Base-by-base conservation (phyloP, 2,113 vertebrate species). In the Megaptera novaeangliae region DNA sequence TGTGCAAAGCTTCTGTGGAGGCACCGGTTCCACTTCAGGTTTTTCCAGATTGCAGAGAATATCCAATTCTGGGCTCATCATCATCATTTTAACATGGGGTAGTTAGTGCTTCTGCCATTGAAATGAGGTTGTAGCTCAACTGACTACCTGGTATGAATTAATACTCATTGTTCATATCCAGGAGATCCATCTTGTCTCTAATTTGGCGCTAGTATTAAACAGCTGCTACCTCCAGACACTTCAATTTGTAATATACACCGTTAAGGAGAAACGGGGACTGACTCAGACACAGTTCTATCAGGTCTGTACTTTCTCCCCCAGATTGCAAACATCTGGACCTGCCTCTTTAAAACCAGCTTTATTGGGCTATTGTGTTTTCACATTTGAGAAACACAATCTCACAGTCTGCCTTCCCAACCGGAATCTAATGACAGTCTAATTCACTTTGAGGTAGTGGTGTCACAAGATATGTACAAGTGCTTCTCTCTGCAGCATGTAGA, bases 271-370 rank as follows among this genome's bases (percentile, higher is more conserved):
- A 93, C 44, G 44, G 92, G 97, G 98, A 98, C 97, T 97, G 97
- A 81, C 92, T 98, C 97, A 98, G 98, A 98, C 92, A 72, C 44
- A 64, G 83, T 97, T 98, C 95, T 98, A 88, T 98, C 97, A 93
- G 95, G 94, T 98, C 98, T 98, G 96, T 90, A 96, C 96, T 98
- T 98, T 98, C 92, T 97, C 98, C 89, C 90, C 96, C 96, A 97
- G 98, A 98, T 98, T 98, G 86, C 96, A 97, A 98, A 98, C 98
- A 98, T 98, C 98, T 99, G 98, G 96, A 94, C 87, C 94, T 97
- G 94, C 92, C 91, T 98, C 92, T 97, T 98, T 96, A 97, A 97
- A 97, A 68, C 90, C 83, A 91, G 96, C 90, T 98, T 98, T 97
- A 84, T 97, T 82, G 84, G 95, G 97, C 97, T 97, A 98, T 98